Evolutionary conservation across 2,797 vertebrate genomes (phyloP), one percentile per base, ranked within the genome.

Genomic region (Pempheris klunzingeri): DNA sequence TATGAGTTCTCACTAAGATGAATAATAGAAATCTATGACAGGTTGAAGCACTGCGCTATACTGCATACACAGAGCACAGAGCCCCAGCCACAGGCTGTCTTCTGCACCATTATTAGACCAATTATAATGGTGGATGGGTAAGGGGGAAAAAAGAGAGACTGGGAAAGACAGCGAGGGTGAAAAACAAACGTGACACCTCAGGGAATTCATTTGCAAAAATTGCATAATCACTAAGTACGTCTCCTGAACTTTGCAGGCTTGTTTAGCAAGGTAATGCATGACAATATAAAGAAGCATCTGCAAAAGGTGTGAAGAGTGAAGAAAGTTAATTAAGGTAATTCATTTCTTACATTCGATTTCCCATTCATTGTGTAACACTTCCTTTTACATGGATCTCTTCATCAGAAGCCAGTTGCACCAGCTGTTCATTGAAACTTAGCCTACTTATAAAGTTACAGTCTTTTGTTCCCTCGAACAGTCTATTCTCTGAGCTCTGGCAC

Each of bases 101-200:
- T 65, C 43, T 46, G 18, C 2, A 17, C 63, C 74, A 74, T 86
- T 83, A 89, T 90, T 78, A 87, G 74, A 80, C 76, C 80, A 85
- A 90, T 87, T 88, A 87, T 79, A 69, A 59, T 63, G 68, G 64
- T 64, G 69, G 50, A 67, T 74, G 61, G 47, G 26, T 60, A 67
- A 49, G 28, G 68, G 28, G 41, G 54, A 54, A 52, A 49, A 39
- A n/a, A n/a, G n/a, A 57, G 38, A 60, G 55, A 72, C 59, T 61
- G 63, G 44, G 53, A 69, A 47, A 82, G 71, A 82, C 71, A 64
- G 78, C 0, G 30, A 64, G 41, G 52, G 63, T 61, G 68, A 76
- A 78, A 80, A 82, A 79, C 59, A 82, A 75, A 76, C 1, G 24
- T 53, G 72, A 77, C 66, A 76, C 69, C 63, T 66, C 9, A 0